Evolutionary conservation across 2,888 invertebrate species (phyloP).

Genomic region (Sepioteuthis lessoniana): DNA sequence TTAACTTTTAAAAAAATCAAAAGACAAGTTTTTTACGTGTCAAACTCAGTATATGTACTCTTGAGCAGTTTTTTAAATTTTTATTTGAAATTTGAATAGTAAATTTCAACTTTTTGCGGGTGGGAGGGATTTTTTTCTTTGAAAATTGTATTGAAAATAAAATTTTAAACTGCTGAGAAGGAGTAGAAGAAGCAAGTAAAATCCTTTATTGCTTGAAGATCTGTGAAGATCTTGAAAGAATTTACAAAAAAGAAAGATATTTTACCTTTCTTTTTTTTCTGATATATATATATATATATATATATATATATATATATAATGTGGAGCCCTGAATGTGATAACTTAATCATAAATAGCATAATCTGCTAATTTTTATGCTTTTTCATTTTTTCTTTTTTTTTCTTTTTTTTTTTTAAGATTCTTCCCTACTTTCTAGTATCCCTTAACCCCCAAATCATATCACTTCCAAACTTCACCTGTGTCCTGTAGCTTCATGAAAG

Average conservation of each 20-base stretch:
- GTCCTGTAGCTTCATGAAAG: not conserved
- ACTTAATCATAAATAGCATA: not conserved
- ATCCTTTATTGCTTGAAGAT: not conserved
- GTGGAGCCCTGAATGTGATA: conserved; percentile 33
- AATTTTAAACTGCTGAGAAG: not conserved
- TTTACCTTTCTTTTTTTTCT: not conserved
- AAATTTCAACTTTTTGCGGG: not conserved
- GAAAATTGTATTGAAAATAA: not conserved
- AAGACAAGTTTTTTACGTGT: not conserved
- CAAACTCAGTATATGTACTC: too few relatives aligned
- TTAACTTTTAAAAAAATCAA: not conserved
- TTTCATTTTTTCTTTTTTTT: not conserved
- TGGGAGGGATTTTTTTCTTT: not conserved
- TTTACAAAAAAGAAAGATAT: not conserved
- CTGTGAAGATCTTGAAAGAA: not conserved
- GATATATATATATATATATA: too few relatives aligned
- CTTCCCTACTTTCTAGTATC: too few relatives aligned
- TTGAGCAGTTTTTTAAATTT: too few relatives aligned
- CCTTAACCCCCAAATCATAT: too few relatives aligned
- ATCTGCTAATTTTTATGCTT: not conserved
- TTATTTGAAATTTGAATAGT: too few relatives aligned
- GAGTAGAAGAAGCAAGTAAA: not conserved
- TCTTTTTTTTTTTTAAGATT: not conserved
- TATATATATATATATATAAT: too few relatives aligned
- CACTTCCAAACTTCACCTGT: not conserved